Evolutionary conservation across 2,113 vertebrate species (phyloP), one percentile per base, ranked within the genome.

Genomic region (Panurus biarmicus): DNA sequence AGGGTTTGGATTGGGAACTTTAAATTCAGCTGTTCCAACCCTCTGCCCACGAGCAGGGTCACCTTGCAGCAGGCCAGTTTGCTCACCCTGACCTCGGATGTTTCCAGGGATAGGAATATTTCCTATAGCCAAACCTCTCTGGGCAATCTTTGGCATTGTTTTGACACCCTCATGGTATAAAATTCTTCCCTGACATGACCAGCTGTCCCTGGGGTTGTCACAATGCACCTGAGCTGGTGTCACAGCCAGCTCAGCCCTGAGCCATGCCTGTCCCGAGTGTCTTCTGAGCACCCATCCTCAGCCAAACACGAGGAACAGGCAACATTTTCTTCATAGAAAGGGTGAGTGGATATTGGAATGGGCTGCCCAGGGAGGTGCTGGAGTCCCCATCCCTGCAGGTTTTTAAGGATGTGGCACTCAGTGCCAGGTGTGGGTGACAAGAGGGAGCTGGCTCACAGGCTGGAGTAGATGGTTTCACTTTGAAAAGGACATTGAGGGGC

Each of bases 331-430:
- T 17, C 61, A 20, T 14, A 15, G 16, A 20, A 56, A 5, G 5
- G 4, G 10, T 8, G 19, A 1, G 5, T 5, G 14, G 28, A 6
- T 19, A 10, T 1, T 13, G 42, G 42, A 11, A 57, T 5, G 28
- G 17, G 69, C 28, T 64, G 28, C 14, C 18, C 67, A 33, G 33
- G 17, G 67, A 36, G 26, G 13, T 36, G 57, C 5, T 9, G 48
- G 57, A n/a, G 51, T 33, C 28, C 8, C 50, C 40, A 24, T 40
- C 29, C 40, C n/a, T 5, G 3, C 47, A 25, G 45, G 25, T 8
- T 20, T 51, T 35, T 14, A 19, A 28, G 53, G n/a, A 33, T 17
- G 62, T 21, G n/a, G 26, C 62, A 24, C 50, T 38, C 40, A 11
- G 28, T 26, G 62, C 51, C n/a, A 22, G 29, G 14, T 16, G 18